Evolutionary conservation across 2,113 vertebrate species (phyloP).

Genomic region (Siniperca chuatsi): DNA sequence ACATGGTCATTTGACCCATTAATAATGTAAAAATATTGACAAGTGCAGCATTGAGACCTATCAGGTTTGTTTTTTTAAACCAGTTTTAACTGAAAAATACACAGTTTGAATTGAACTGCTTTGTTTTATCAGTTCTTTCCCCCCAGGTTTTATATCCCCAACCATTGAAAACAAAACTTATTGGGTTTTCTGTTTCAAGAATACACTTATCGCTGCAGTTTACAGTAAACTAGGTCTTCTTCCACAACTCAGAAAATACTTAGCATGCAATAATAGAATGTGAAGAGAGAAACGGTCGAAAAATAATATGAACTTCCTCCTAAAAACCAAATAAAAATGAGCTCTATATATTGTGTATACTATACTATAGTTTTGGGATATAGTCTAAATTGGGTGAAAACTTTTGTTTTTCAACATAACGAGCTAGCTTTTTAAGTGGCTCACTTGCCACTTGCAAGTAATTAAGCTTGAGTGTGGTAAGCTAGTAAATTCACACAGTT

Average conservation of each 20-base stretch:
- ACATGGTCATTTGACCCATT: not conserved
- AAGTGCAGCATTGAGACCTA: not conserved
- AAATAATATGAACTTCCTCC: not conserved
- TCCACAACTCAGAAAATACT: not conserved
- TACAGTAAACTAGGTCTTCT: not conserved
- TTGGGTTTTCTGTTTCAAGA: not conserved
- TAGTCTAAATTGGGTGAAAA: not conserved
- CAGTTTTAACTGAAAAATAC: not conserved
- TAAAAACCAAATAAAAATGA: constrained; percentile 21
- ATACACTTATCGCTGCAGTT: not conserved
- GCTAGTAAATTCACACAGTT: not conserved
- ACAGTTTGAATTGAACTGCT: too few relatives aligned
- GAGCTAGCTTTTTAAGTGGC: not conserved
- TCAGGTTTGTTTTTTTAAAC: not conserved
- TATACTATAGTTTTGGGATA: not conserved
- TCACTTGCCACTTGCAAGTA: not conserved
- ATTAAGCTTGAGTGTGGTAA: not conserved
- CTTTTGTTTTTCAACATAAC: not conserved
- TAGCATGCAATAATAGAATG: not conserved
- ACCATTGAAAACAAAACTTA: not conserved
- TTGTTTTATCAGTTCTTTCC: not conserved
- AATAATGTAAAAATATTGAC: not conserved
- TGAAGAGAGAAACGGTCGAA: not conserved
- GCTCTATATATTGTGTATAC: not conserved
- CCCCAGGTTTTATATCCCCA: not conserved